Conservation (phyloP, 2,113 vertebrate genomes). For the Theristicus caerulescens region DNA sequence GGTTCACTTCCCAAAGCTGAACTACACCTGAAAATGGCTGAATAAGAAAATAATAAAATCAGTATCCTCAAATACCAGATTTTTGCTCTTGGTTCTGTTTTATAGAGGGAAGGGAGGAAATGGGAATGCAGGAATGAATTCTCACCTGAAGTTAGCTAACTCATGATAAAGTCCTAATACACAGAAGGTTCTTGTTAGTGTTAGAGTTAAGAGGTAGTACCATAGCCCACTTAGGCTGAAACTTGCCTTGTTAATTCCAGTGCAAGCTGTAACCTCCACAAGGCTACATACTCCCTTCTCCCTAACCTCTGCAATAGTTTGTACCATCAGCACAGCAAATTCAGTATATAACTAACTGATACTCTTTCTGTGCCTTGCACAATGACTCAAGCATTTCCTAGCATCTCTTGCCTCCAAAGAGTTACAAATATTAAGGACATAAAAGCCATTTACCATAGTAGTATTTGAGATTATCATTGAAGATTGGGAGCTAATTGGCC, state of each 20-base stretch:
- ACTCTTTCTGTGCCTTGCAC: not conserved
- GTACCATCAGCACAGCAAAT: not conserved
- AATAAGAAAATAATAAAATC: not conserved
- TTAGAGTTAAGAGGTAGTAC: not conserved
- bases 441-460: not conserved
- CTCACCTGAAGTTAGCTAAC: not conserved
- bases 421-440: not conserved
- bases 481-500: not conserved
- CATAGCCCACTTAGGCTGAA: not conserved
- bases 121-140: not conserved
- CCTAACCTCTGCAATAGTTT: not conserved
- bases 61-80: not conserved
- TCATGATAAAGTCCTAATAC: not conserved
- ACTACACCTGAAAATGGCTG: not conserved
- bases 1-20: not conserved
- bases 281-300: not conserved
- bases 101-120: not conserved
- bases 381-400: not conserved
- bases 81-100: not conserved
- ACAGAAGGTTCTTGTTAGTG: not conserved
- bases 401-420: not conserved
- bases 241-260: not conserved
- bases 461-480: not conserved
- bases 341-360: not conserved
- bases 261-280: not conserved